phyloP scores from a whole-genome alignment of 2,797 vertebrate genomes.

The Australoheros facetus region DNA sequence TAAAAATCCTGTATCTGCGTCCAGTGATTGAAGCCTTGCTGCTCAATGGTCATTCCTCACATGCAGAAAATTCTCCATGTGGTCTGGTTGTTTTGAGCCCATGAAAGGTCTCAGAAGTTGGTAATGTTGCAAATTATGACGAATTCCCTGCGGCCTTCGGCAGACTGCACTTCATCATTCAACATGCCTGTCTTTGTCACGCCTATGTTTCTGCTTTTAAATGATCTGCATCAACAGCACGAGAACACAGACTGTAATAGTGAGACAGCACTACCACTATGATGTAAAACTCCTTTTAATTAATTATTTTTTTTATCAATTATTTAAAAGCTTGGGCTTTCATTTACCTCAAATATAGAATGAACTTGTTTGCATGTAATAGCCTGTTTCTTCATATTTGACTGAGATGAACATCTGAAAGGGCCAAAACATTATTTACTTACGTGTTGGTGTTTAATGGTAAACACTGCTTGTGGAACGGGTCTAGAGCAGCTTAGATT shows the following conservation, averaged over 20 bases:
- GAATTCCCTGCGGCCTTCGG: background rate
- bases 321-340: background rate
- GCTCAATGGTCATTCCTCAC: too few species aligned
- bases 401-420: background rate
- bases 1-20: too few species aligned
- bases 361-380: background rate
- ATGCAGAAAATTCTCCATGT: rapidly evolving
- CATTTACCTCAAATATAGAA: background rate
- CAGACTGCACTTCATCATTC: background rate
- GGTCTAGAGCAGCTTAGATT: background rate
- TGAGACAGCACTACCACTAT: background rate
- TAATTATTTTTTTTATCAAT: background rate
- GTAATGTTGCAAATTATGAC: background rate
- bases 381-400: background rate
- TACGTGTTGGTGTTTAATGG: background rate
- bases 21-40: too few species aligned
- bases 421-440: background rate
- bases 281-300: background rate
- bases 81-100: background rate
- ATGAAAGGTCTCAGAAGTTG: rapidly evolving
- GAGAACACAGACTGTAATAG: too few species aligned
- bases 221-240: background rate
- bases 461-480: background rate
- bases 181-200: background rate
- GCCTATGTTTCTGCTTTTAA: background rate